phyloP scores from a whole-genome alignment of 53 echinoderm and acorn worm species.

The Apostichopus leukothele region DNA sequence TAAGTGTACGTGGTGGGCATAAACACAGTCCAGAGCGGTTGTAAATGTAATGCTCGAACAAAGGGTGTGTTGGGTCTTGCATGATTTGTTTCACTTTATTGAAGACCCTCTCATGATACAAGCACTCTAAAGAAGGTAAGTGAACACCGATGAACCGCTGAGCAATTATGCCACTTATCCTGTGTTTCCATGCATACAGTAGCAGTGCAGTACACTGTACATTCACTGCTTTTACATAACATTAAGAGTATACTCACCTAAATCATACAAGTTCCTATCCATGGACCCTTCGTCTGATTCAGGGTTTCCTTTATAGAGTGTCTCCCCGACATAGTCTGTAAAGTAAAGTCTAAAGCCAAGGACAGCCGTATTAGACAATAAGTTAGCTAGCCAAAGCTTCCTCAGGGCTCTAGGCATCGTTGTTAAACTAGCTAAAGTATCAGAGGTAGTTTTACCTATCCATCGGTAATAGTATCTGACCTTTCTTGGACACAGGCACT shows the following conservation, averaged over 20 bases:
- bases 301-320: slow-evolving; percentile 88
- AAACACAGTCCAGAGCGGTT: too few species aligned
- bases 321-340: slow-evolving; percentile 89
- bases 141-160: too few species aligned
- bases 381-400: slow-evolving; percentile 71
- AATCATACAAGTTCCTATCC: slow-evolving; percentile 62
- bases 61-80: too few species aligned
- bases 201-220: too few species aligned
- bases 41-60: too few species aligned
- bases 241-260: slow-evolving; percentile 59
- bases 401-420: slow-evolving; percentile 82
- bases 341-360: slow-evolving; percentile 94
- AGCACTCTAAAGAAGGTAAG: too few species aligned
- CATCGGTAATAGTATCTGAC: neutral
- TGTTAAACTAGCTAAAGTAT: slow-evolving; percentile 62
- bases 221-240: too few species aligned
- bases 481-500: slow-evolving; percentile 28
- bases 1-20: too few species aligned
- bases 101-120: too few species aligned
- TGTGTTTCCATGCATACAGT: too few species aligned
- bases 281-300: slow-evolving; percentile 57
- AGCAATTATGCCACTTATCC: too few species aligned
- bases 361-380: slow-evolving; percentile 79
- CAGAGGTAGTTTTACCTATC: slow-evolving; percentile 28
- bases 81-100: too few species aligned